These are phyloP conservation scores for Chamaea fasciata DNA, from an alignment of 2,113 vertebrate species.

Conservation along the genomic window DNA sequence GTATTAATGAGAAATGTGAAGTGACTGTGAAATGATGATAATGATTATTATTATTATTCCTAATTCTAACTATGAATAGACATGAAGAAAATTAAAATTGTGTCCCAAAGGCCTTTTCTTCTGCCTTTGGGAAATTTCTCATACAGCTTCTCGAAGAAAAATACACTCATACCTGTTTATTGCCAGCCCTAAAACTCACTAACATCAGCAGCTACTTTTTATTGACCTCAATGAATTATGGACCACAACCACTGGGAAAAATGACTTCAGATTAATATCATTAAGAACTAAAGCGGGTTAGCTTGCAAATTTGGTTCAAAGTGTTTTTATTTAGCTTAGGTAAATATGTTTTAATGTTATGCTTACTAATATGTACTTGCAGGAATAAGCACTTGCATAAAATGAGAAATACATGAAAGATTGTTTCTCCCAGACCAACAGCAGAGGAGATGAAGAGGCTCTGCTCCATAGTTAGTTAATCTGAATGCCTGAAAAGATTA, in stretches of 20 bases:
- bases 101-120: not conserved
- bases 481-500: constrained; percentile 39
- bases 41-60: not conserved
- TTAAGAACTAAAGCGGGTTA: not conserved
- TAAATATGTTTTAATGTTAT: not conserved
- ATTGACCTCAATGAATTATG: not conserved
- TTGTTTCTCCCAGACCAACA: not conserved
- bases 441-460: not conserved
- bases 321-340: constrained; percentile 32
- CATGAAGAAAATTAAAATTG: not conserved
- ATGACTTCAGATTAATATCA: not conserved
- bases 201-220: not conserved
- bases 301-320: constrained; percentile 23
- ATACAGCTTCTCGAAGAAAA: not conserved
- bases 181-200: not conserved
- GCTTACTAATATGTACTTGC: not conserved
- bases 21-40: not conserved
- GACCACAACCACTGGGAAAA: not conserved
- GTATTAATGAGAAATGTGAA: not conserved
- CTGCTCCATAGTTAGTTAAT: not conserved
- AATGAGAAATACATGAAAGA: not conserved
- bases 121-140: not conserved
- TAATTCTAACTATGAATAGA: not conserved
- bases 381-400: not conserved
- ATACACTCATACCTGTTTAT: not conserved